Base-by-base conservation (phyloP, 2,113 vertebrate species). In the Chitala chitala region DNA sequence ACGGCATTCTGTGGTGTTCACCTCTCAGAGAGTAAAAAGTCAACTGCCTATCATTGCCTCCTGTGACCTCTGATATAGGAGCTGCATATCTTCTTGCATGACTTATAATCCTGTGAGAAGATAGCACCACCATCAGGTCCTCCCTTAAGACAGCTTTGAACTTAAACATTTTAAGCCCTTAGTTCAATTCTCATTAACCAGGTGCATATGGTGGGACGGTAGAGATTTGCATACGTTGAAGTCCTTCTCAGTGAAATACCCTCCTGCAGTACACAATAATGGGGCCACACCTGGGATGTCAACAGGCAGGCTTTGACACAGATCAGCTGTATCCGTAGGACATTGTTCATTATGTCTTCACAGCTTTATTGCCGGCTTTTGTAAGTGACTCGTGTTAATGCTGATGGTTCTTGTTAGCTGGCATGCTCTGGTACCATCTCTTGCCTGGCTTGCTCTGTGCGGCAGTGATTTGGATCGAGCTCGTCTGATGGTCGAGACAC, bases 291-390 rank as follows among this genome's bases (percentile, higher is more conserved):
- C 44, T 46, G 44, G 12, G 44, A 12, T 46, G 5, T 46, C 5
- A 46, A 46, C 44, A 46, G 44, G 44, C 44, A 46, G 6, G 15
- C 33, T 38, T 44, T n/a, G 64, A 6, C 9, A 10, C 64, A 24
- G 22, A 24, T 13, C 10, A 13, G n/a, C 8, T 26, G 9, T 22
- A 22, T 12, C 36, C 38, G 26, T 36, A 12, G 22, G 15, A 22
- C 29, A 15, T 29, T 7, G 7, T 74, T 81, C 31, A 68, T 13
- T 63, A 71, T 69, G 74, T 10, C 31, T 72, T 5, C n/a, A 42
- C 22, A 26, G n/a, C 20, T 48, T 48, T 29, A 29, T 5, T 44
- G 50, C 13, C 24, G 31, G 38, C 42, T 17, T 31, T 51, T 53
- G 15, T 26, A 10, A 1, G 13, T 61, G 40, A 40, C 40, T 53